Conservation (phyloP, 1,140 invertebrate species). For the Drosophila mauritiana region DNA sequence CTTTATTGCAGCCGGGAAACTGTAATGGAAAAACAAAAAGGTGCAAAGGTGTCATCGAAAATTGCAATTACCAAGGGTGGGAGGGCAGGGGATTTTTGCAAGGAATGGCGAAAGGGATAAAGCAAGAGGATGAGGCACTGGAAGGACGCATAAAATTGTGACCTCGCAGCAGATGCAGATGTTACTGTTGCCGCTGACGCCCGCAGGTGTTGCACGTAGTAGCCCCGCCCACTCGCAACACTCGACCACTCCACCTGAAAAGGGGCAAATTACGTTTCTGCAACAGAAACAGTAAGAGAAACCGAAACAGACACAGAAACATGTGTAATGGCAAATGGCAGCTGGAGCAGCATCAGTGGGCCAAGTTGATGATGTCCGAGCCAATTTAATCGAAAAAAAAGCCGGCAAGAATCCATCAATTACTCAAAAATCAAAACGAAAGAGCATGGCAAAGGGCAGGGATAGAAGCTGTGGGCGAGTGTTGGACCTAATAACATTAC, state of each 20-base stretch:
- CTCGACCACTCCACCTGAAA: conserved; percentile 15
- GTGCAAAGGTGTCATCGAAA: conserved; percentile 48
- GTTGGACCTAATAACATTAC: conserved; percentile 56
- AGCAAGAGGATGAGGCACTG: conserved; percentile 11
- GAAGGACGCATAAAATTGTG: conserved; percentile 57
- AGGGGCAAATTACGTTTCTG: conserved; percentile 45
- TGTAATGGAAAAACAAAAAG: conserved; percentile 85
- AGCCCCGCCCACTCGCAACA: background rate
- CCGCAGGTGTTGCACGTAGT: conserved; percentile 38
- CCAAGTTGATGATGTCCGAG: conserved; percentile 14
- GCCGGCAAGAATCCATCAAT: conserved; percentile 51
- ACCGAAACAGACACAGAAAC: conserved; percentile 32
- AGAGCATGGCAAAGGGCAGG: conserved; percentile 27
- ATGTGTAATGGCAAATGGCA: conserved; percentile 39
- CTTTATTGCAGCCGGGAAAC: conserved; percentile 96
- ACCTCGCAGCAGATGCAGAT: conserved; percentile 40
- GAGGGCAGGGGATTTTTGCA: background rate
- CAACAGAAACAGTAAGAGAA: conserved; percentile 31
- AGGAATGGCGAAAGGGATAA: background rate
- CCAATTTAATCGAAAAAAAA: conserved; percentile 25
- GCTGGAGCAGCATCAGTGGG: conserved; percentile 16
- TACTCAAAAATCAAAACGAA: conserved; percentile 64
- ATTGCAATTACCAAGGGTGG: conserved; percentile 47
- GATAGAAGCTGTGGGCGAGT: conserved; percentile 14
- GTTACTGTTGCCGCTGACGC: conserved; percentile 9